Evolutionary conservation across 2,797 vertebrate species (phyloP).

Genomic region (Squalus acanthias): DNA sequence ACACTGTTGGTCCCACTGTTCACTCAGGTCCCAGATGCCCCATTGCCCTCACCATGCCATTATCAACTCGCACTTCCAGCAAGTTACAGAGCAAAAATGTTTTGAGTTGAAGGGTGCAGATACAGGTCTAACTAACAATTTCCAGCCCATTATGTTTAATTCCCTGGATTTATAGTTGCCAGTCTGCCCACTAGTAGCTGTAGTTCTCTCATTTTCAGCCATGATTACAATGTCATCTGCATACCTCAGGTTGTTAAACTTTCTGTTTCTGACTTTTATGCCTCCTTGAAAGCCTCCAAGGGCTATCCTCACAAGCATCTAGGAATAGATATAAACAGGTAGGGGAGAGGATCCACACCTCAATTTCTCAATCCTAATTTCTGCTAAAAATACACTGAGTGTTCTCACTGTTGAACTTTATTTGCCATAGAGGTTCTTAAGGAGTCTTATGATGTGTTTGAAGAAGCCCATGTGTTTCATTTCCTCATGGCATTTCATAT

Average conservation of each 20-base stretch:
- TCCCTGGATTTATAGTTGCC: background rate
- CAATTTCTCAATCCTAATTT: background rate
- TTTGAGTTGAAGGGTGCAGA: background rate
- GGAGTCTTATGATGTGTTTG: background rate
- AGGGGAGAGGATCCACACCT: background rate
- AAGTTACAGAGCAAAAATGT: background rate
- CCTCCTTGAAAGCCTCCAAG: background rate
- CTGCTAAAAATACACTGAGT: background rate
- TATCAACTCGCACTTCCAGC: background rate
- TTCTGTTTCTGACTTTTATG: background rate
- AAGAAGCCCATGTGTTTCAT: background rate
- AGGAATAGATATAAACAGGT: background rate
- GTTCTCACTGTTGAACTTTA: background rate
- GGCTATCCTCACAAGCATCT: background rate
- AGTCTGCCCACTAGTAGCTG: background rate
- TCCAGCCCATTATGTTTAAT: background rate
- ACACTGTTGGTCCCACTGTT: background rate
- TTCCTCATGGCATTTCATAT: background rate
- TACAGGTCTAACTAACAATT: background rate
- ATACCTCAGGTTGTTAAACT: background rate
- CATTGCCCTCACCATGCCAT: no score
- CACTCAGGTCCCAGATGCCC: background rate
- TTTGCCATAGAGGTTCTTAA: background rate
- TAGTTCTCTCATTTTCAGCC: background rate
- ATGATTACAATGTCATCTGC: background rate